Evolutionary conservation across 2,113 vertebrate genomes (phyloP).

Genomic region (Mesoclemmys tuberculata): DNA sequence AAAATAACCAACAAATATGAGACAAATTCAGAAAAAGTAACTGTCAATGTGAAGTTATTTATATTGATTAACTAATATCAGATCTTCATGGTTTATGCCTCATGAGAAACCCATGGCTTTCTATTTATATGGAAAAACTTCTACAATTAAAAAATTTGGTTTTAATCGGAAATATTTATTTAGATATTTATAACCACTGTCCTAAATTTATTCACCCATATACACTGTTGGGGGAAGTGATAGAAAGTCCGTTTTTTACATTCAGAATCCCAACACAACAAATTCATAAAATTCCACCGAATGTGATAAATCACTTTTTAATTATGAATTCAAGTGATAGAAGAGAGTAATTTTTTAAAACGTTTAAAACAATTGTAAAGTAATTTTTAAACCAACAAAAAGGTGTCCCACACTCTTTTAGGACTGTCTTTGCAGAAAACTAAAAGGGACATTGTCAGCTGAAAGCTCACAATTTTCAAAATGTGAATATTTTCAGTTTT

Average conservation of each 20-base stretch:
- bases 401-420: neutral
- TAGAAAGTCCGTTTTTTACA: neutral
- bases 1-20: neutral
- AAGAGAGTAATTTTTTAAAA: neutral
- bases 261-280: neutral
- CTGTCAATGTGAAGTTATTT: neutral
- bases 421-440: neutral
- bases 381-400: neutral
- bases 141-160: neutral
- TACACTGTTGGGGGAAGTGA: neutral
- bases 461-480: neutral
- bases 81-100: neutral
- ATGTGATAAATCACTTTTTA: neutral
- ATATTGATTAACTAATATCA: neutral
- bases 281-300: neutral
- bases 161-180: neutral
- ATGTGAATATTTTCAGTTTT: neutral
- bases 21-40: fast-evolving
- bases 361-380: neutral
- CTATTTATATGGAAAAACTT: neutral
- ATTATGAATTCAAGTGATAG: neutral
- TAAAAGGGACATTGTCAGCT: neutral
- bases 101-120: neutral
- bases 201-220: neutral
- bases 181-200: neutral